phyloP scores from a whole-genome alignment of 1,140 invertebrate species.

The Nymphalis io region DNA sequence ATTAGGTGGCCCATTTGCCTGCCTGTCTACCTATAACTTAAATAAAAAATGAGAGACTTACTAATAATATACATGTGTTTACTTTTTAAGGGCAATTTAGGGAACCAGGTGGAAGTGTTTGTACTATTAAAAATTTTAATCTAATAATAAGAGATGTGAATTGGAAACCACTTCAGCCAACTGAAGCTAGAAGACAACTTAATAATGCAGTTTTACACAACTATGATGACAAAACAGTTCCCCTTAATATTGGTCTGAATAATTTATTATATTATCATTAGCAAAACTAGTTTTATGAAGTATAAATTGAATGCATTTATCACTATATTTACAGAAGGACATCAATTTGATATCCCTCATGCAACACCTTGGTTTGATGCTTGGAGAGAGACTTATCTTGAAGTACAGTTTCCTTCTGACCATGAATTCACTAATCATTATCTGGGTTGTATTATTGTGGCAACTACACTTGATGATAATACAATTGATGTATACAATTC shows the following conservation, averaged over 20 bases:
- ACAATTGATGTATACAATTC: slow-evolving; percentile 89
- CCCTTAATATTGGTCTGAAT: slow-evolving; percentile 59
- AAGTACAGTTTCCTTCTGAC: slow-evolving; percentile 94
- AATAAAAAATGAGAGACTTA: too few species aligned
- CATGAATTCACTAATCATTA: slow-evolving; percentile 98
- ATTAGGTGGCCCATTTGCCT: too few species aligned
- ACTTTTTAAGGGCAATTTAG: slow-evolving; percentile 87
- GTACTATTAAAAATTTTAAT: slow-evolving; percentile 89
- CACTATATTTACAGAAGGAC: slow-evolving; percentile 64
- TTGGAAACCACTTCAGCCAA: slow-evolving; percentile 89
- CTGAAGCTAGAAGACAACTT: slow-evolving; percentile 90
- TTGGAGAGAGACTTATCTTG: slow-evolving; percentile 96
- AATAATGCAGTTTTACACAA: slow-evolving; percentile 91
- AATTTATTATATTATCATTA: background rate
- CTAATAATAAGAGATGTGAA: slow-evolving; percentile 91
- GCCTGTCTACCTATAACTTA: too few species aligned
- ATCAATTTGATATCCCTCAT: slow-evolving; percentile 85
- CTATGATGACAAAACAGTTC: slow-evolving; percentile 83
- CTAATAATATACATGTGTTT: slow-evolving; percentile 4
- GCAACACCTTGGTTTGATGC: slow-evolving; percentile 96
- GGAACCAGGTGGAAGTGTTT: slow-evolving; percentile 89
- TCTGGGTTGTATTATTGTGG: slow-evolving; percentile 93
- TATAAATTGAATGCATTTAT: background rate
- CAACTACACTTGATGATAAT: slow-evolving; percentile 90
- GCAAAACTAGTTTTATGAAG: background rate